phyloP scores from a whole-genome alignment of 2,888 invertebrate species.

The Sesia apiformis region DNA sequence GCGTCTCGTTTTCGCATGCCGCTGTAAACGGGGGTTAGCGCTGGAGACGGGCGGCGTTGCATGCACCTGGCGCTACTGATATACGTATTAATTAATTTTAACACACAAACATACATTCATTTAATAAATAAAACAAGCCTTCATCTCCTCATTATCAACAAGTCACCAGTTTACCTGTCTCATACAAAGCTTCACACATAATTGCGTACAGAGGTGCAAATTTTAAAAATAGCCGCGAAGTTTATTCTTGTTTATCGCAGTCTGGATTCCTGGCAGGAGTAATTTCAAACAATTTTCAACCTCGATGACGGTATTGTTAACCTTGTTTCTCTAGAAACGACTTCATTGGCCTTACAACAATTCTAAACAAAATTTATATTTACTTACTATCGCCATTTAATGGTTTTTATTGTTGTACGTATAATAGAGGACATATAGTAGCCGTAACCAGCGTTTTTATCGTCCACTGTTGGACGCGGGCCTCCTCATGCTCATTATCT shows the following conservation, averaged over 20 bases:
- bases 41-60: neutral
- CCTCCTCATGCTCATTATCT: no score
- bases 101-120: neutral
- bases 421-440: no score
- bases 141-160: no score
- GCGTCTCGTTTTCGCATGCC: slow-evolving; percentile 11
- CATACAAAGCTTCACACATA: no score
- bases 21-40: neutral
- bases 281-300: slow-evolving; percentile 29
- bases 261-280: slow-evolving; percentile 42
- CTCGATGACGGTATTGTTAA: slow-evolving; percentile 67
- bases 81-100: neutral
- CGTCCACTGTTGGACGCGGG: no score
- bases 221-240: slow-evolving; percentile 23
- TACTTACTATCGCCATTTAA: slow-evolving; percentile 3
- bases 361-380: slow-evolving; percentile 32
- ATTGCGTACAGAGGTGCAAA: neutral
- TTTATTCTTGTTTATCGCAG: slow-evolving; percentile 36
- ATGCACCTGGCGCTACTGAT: neutral
- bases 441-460: no score
- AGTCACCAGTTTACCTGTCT: no score
- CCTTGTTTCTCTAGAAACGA: slow-evolving; percentile 54
- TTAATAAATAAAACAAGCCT: neutral
- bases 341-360: slow-evolving; percentile 35
- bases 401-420: no score